phyloP scores from a whole-genome alignment of 1,140 invertebrate species.

The Polypedilum pembai region DNA sequence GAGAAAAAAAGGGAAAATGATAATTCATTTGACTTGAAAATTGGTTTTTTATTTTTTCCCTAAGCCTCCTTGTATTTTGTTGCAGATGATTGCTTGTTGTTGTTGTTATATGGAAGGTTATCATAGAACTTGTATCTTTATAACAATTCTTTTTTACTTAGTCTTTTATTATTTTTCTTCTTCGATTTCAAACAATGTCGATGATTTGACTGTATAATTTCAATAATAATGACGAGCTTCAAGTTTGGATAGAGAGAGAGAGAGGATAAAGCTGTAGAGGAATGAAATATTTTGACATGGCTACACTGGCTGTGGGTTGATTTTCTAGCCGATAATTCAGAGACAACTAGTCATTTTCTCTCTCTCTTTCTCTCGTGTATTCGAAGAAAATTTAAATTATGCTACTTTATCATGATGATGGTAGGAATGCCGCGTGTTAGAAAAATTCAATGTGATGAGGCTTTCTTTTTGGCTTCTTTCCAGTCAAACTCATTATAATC shows the following conservation, averaged over 20 bases:
- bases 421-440: too few relatives aligned
- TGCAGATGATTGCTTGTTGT: neutral
- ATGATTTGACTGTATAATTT: conserved; percentile 8
- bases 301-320: neutral
- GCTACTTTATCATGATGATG: conserved; percentile 26
- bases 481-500: too few relatives aligned
- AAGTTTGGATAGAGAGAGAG: neutral
- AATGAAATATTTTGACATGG: conserved; percentile 2
- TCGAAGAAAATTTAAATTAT: conserved; percentile 26
- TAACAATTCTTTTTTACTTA: neutral
- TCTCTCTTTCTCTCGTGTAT: neutral
- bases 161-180: neutral
- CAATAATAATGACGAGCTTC: neutral
- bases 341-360: conserved; percentile 3
- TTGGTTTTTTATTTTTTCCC: conserved; percentile 22
- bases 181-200: neutral
- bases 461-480: too few relatives aligned
- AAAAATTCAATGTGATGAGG: too few relatives aligned
- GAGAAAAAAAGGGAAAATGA: neutral
- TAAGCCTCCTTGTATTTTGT: neutral
- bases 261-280: neutral
- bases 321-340: neutral
- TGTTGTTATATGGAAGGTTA: neutral
- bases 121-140: neutral
- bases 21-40: conserved; percentile 27